Base-by-base conservation (phyloP, 2,888 invertebrate species). In the Apocheima hispidaria region DNA sequence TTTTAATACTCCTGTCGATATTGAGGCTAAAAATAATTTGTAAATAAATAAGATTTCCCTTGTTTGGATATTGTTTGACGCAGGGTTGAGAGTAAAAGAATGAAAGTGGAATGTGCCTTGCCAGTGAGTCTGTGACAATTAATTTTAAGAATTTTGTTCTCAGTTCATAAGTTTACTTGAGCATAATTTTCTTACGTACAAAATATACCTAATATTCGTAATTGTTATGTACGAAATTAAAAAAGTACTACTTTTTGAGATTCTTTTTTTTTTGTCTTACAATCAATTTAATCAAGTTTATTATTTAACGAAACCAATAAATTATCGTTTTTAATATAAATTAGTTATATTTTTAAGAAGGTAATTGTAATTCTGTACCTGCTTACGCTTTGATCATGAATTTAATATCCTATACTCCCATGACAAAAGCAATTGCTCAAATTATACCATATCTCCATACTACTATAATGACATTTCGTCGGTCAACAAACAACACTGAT, bases 51-150 rank as follows among this genome's bases (percentile, higher is more conserved):
- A 52, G 36, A 38, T 49, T 40, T 57, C 12, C 43, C 18, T 26
- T 68, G 64, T 65, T 68, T 64, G 53, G 55, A 52, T 64, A 36
- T 36, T 64, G 65, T 66, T 66, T 68, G 68, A 55, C 33, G 55
- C 14, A 56, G 49, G 61, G 52, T 61, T 63, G 44, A 64, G 55
- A 68, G 68, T 73, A 65, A 65, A 4, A 69, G 53, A 72, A 63
- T 70, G 54, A 53, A 26, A 67, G 48, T 68, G 63, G 59, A 69
- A 69, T 75, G 72, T 68, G 66, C 79, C 83, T 84, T 85, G 82
- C 84, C 84, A 83, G 79, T 80, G 78, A 74, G 77, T 74, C 75
- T 83, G 80, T 82, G 78, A 82, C 72, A 69, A 58, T 63, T 71
- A 66, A 53, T 68, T 68, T 59, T 51, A 63, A 48, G 56, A 59